A percentile compares a stretch with the other conserved stretches of the same genome.
These are phyloP conservation scores for Mormyrops boulengeri DNA, from an alignment of 2,797 vertebrate species.

Conservation along the genomic window DNA sequence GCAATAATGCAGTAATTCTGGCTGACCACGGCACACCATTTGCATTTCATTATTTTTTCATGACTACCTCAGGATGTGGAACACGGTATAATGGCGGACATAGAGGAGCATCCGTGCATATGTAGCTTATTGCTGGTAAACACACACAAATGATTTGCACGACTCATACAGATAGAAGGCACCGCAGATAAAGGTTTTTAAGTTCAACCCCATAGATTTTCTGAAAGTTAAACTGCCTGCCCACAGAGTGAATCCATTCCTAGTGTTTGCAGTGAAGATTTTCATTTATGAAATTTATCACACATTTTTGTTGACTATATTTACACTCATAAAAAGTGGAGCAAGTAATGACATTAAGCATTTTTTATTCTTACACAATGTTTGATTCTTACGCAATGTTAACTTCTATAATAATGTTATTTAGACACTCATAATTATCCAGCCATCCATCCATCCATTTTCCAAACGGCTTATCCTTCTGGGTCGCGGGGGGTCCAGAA, in stretches of 20 bases:
- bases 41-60: not conserved
- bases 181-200: not conserved
- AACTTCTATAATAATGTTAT: not conserved
- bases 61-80: not conserved
- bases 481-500: no score
- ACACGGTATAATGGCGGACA: not conserved
- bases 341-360: not conserved
- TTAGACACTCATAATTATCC: not conserved
- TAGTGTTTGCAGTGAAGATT: not conserved
- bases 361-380: not conserved
- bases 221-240: not conserved
- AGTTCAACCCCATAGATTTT: not conserved
- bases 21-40: not conserved
- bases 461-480: no score
- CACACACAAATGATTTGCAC: not conserved
- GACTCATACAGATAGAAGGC: not conserved
- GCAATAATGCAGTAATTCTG: not conserved
- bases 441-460: no score
- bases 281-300: not conserved
- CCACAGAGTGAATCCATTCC: not conserved
- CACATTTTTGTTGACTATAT: not conserved
- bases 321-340: not conserved
- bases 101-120: constrained; percentile 28
- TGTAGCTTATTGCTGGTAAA: constrained; percentile 15
- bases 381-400: not conserved